Conservation (phyloP, 2,797 vertebrate genomes). For the Ammospiza maritima region DNA sequence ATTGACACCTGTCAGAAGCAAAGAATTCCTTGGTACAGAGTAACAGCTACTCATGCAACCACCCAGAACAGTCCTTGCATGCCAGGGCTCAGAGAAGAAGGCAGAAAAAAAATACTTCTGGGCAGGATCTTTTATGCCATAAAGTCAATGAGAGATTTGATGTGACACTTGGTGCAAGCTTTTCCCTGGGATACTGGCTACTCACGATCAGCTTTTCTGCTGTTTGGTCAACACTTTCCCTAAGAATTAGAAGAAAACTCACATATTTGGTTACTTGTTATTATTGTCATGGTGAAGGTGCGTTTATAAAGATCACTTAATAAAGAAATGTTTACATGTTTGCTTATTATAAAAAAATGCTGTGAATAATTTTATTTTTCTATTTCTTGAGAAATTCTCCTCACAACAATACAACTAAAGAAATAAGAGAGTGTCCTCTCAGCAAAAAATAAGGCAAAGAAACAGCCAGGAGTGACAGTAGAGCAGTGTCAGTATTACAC, state of each 20-base stretch:
- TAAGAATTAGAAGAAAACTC: background rate
- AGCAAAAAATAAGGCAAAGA: background rate
- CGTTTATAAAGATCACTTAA: background rate
- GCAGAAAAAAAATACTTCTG: background rate
- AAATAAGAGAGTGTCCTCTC: background rate
- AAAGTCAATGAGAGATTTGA: background rate
- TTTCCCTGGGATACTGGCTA: background rate
- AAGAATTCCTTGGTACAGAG: conserved; percentile 52
- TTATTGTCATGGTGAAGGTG: background rate
- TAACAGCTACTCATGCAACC: background rate
- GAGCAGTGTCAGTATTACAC: background rate
- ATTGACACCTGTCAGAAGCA: conserved; percentile 63
- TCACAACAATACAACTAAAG: background rate
- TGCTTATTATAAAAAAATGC: background rate
- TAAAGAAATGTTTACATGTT: background rate
- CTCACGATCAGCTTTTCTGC: background rate
- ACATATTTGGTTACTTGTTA: background rate
- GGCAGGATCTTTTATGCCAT: background rate
- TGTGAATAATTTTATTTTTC: background rate
- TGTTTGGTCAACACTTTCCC: background rate
- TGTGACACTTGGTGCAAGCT: background rate
- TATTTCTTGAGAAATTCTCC: background rate
- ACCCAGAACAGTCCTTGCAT: background rate
- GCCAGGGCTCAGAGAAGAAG: background rate
- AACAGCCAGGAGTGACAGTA: background rate